Evolutionary conservation across 2,888 invertebrate genomes (phyloP).

Genomic region (Hirtodrosophila cameraria): DNA sequence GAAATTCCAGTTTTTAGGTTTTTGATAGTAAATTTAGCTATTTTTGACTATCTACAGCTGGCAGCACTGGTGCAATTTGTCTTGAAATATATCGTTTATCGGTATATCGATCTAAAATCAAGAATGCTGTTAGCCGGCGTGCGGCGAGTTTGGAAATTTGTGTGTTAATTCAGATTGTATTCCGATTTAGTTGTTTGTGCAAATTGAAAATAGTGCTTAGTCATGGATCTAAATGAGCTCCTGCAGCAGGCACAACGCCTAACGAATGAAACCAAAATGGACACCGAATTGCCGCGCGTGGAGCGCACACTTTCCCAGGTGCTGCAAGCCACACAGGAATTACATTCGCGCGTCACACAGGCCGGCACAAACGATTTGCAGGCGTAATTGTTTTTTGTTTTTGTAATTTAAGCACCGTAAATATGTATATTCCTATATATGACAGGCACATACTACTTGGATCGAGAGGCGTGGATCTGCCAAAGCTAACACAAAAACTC

Average conservation of each 20-base stretch:
- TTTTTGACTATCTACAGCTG: no score
- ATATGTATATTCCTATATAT: conserved; percentile 26
- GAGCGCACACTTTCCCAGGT: conserved; percentile 96
- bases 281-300: conserved; percentile 92
- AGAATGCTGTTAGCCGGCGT: conserved; percentile 9
- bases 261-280: conserved; percentile 93
- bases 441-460: conserved; percentile 94
- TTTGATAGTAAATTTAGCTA: no score
- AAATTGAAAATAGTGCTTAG: not conserved
- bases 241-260: conserved; percentile 96
- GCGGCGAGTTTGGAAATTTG: not conserved
- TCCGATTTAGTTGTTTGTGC: not conserved
- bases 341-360: conserved; percentile 94
- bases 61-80: not conserved
- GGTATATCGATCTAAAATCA: not conserved
- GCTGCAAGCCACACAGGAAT: conserved; percentile 94
- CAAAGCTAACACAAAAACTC: conserved; percentile 95
- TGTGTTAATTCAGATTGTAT: not conserved
- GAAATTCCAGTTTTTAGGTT: no score
- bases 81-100: conserved; percentile 6
- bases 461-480: conserved; percentile 95
- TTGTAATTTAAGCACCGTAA: not conserved
- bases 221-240: conserved; percentile 92
- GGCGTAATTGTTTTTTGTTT: no score
- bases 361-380: conserved; percentile 94